phyloP scores from a whole-genome alignment of 2,113 vertebrate genomes.

The Oryzias woworae region DNA sequence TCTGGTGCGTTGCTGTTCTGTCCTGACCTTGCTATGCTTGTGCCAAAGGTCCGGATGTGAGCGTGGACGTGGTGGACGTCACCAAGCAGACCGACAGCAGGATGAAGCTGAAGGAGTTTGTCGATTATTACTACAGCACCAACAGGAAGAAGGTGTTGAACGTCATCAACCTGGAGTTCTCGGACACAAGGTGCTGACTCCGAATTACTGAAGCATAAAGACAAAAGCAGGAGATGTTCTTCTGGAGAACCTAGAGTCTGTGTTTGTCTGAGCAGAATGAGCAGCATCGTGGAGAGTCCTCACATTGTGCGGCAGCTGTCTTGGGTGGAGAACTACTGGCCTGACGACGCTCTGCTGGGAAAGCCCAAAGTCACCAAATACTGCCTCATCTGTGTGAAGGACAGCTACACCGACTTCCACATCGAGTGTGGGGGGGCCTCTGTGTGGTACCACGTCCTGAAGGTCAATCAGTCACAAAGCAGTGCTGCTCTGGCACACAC shows the following conservation, averaged over 20 bases:
- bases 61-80: conserved; percentile 94
- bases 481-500: background rate
- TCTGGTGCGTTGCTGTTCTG: too few species aligned
- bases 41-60: conserved; percentile 85
- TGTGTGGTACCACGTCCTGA: conserved; percentile 95
- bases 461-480: conserved; percentile 72
- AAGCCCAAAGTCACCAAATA: conserved; percentile 98
- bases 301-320: conserved; percentile 93
- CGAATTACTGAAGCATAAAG: background rate
- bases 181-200: conserved; percentile 83
- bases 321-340: conserved; percentile 98
- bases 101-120: conserved; percentile 99
- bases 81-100: conserved; percentile 95
- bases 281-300: conserved; percentile 92
- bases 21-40: background rate
- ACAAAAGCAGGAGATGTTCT: background rate
- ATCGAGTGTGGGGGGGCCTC: conserved; percentile 95
- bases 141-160: conserved; percentile 96
- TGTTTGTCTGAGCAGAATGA: conserved; percentile 82
- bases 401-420: conserved; percentile 98
- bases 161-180: conserved; percentile 94
- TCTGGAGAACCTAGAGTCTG: background rate
- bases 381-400: conserved; percentile 97
- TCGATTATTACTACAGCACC: conserved; percentile 98
- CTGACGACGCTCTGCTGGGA: conserved; percentile 90